Percentiles rank a stretch among this genome's conserved stretches.
Conservation (phyloP, 1,140 invertebrate species). For the Trypoxylus dichotomus region DNA sequence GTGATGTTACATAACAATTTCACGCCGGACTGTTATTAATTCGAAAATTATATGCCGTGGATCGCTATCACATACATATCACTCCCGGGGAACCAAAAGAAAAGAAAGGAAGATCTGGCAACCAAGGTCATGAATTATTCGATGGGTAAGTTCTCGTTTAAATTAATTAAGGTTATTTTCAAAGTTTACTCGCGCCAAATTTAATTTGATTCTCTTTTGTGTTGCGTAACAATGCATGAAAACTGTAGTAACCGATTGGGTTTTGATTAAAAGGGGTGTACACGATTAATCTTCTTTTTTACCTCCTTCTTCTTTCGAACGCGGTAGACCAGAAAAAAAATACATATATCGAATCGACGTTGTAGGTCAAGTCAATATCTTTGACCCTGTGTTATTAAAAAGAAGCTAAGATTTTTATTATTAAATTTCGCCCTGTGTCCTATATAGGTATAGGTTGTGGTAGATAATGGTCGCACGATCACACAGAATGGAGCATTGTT, state of each 20-base stretch:
- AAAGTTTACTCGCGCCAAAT: slow-evolving; percentile 1
- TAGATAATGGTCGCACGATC: not conserved
- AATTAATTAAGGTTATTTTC: not conserved
- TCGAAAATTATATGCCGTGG: not conserved
- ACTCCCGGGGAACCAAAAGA: not conserved
- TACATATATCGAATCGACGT: not conserved
- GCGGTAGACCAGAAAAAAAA: not conserved
- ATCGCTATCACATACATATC: not conserved
- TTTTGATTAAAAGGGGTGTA: slow-evolving; percentile 24
- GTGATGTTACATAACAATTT: not conserved
- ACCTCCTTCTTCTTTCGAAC: not conserved
- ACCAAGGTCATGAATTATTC: not conserved
- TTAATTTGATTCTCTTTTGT: slow-evolving; percentile 1
- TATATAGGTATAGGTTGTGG: not conserved
- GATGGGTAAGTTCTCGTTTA: not conserved
- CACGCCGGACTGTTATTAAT: not conserved
- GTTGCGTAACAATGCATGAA: slow-evolving; percentile 12
- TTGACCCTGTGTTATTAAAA: not conserved
- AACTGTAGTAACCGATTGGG: slow-evolving; percentile 20
- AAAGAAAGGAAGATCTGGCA: not conserved
- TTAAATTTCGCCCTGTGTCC: not conserved
- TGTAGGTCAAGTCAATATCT: slow-evolving; percentile 22
- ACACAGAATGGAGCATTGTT: not conserved
- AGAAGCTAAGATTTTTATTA: slow-evolving; percentile 3
- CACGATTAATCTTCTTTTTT: slow-evolving; percentile 3